Evolutionary conservation across 2,797 vertebrate species (phyloP), one percentile per base, ranked within the genome.

Genomic region (Darevskia mixta): DNA sequence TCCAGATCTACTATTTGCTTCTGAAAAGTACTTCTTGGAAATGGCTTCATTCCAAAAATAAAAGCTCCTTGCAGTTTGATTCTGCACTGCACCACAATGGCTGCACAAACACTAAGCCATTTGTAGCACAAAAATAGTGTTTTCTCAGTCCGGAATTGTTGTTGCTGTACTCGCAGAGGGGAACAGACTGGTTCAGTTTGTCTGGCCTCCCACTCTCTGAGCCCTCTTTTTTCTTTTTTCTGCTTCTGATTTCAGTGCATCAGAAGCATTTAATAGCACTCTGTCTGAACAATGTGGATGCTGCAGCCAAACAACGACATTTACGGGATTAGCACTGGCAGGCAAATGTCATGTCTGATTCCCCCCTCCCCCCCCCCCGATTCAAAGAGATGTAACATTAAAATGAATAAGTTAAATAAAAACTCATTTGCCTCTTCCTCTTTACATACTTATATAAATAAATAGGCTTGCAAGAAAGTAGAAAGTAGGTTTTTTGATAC

Each of bases 331-430:
- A 38, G 13, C 73, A 35, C 23, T 38, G 61, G n/a, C 8, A 0
- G 0, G n/a, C 2, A 43, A 71, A 72, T 20, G 11, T 0, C 0
- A 61, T 2, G 1, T 23, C 4, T 76, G n/a, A 15, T 41, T 1
- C 41, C 1, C 41, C 6, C 41, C 41, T n/a, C n/a, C 41, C 5
- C 5, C 41, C 41, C 5, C 41, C 41, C 41, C 5, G 27, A 72
- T 11, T 79, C 17, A 76, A 0, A 0, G 0, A 41, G 61, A 79
- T 72, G 5, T 8, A 58, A 49, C 0, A 3, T 29, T 1, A 64
- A 29, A 73, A 35, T 64, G 13, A 55, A 15, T 55, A 55, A 55
- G 64, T 81, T 29, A 85, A 38, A 9, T 67, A 75, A 41, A 69
- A 4, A 20, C 2, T 9, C 2, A 15, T 27, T 55, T 13, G 15